phyloP scores from a whole-genome alignment of 2,888 invertebrate species.

The Hydropsyche betteni region DNA sequence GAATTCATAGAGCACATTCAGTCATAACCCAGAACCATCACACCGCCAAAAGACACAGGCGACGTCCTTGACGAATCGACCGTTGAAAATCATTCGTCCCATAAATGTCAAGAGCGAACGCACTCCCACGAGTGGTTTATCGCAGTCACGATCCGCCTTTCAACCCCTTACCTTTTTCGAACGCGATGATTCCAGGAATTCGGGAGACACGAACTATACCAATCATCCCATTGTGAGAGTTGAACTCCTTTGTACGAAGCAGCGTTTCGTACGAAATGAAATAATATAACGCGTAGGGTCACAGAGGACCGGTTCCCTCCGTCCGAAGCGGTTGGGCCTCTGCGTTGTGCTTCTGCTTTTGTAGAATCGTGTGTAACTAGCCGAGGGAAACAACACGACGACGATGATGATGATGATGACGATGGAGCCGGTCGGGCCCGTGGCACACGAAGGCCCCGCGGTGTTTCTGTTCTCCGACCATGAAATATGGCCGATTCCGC shows the following conservation, averaged over 20 bases:
- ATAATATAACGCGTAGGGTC: background rate
- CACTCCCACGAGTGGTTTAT: background rate
- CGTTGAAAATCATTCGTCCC: too few species aligned
- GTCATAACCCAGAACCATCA: too few species aligned
- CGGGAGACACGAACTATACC: background rate
- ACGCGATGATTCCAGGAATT: background rate
- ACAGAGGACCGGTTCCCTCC: conserved; percentile 32
- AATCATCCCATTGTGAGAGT: conserved; percentile 20
- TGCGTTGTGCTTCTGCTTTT: too few species aligned
- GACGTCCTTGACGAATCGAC: too few species aligned
- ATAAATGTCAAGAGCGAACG: too few species aligned
- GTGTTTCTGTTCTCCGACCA: background rate
- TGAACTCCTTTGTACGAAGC: too few species aligned
- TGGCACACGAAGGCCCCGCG: conserved; percentile 18
- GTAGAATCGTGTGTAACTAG: too few species aligned
- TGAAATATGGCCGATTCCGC: conserved; percentile 22
- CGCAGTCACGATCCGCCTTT: conserved; percentile 3
- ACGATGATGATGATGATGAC: too few species aligned
- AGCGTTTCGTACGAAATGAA: too few species aligned
- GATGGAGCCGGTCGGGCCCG: background rate
- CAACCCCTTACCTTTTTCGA: background rate
- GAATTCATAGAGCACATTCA: too few species aligned
- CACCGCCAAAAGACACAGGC: too few species aligned
- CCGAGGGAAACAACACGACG: too few species aligned
- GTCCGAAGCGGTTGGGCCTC: background rate